A percentile compares a stretch with the other conserved stretches of the same genome.
Evolutionary conservation across 2,888 invertebrate genomes (phyloP).

Genomic region (Sisyra terminalis): DNA sequence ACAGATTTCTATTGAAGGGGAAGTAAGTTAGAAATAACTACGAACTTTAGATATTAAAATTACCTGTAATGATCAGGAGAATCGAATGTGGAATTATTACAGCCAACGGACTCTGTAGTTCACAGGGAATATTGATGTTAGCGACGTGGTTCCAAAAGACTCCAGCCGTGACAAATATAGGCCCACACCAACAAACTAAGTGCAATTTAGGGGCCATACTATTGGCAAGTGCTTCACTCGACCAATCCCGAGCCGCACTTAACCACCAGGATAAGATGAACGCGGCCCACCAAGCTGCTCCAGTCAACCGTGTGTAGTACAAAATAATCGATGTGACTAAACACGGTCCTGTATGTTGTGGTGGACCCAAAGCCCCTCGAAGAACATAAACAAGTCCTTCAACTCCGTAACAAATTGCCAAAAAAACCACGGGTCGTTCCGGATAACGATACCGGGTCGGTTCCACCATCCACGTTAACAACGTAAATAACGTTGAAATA

Average conservation of each 20-base stretch:
- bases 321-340: conserved; percentile 3
- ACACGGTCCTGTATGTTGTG: conserved; percentile 2
- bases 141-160: conserved; percentile 75
- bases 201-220: conserved; percentile 22
- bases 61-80: conserved; percentile 29
- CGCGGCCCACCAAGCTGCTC: conserved; percentile 6
- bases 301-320: conserved; percentile 6
- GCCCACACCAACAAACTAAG: conserved; percentile 40
- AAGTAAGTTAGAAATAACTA: no score
- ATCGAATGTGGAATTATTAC: conserved; percentile 42
- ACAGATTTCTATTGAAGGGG: no score
- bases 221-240: conserved; percentile 21
- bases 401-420: conserved; percentile 73
- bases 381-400: conserved; percentile 60
- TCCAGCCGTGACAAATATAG: conserved; percentile 81
- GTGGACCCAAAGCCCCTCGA: conserved; percentile 40
- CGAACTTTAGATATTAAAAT: no score
- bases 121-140: conserved; percentile 61
- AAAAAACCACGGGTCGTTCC: conserved; percentile 78
- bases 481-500: conserved; percentile 65
- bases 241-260: conserved; percentile 19
- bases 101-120: conserved; percentile 52
- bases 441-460: conserved; percentile 83
- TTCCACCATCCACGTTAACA: conserved; percentile 79
- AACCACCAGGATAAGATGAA: conserved; percentile 8